These are phyloP conservation scores for Plecturocebus donacophilus DNA, from an alignment of 2,113 vertebrate species.

Conservation along the genomic window DNA sequence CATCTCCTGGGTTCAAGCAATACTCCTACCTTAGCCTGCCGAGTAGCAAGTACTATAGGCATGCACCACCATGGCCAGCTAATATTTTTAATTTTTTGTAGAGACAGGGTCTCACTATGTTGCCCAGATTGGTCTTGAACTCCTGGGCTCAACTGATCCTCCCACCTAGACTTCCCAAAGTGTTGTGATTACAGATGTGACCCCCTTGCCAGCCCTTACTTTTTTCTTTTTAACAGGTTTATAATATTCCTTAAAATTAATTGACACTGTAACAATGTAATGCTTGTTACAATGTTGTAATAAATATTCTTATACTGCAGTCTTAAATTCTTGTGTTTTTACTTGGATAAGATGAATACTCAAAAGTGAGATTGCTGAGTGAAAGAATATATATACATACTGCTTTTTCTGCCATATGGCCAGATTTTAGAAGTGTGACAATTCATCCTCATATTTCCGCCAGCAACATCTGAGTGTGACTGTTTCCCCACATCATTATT, in stretches of 20 bases:
- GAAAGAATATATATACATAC: background rate
- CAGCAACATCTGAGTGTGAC: background rate
- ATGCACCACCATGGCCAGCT: background rate
- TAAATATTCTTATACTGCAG: background rate
- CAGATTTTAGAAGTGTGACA: background rate
- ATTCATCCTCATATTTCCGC: background rate
- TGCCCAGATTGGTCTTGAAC: too few relatives aligned
- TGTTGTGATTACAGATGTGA: too few relatives aligned
- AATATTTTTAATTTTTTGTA: background rate
- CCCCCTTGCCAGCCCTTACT: background rate
- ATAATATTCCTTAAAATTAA: background rate
- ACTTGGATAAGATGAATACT: background rate
- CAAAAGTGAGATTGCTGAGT: background rate
- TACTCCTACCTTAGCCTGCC: too few relatives aligned
- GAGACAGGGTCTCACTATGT: too few relatives aligned
- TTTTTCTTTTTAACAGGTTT: constrained; percentile 45
- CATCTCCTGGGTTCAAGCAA: background rate
- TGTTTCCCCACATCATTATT: background rate
- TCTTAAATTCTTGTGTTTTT: background rate
- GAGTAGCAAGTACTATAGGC: background rate
- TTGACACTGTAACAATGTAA: background rate
- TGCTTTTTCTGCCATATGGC: background rate
- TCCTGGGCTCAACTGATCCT: too few relatives aligned
- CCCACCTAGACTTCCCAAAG: too few relatives aligned
- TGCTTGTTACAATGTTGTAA: background rate